phyloP scores from a whole-genome alignment of 2,113 vertebrate species.

The Neopipo cinnamomea region DNA sequence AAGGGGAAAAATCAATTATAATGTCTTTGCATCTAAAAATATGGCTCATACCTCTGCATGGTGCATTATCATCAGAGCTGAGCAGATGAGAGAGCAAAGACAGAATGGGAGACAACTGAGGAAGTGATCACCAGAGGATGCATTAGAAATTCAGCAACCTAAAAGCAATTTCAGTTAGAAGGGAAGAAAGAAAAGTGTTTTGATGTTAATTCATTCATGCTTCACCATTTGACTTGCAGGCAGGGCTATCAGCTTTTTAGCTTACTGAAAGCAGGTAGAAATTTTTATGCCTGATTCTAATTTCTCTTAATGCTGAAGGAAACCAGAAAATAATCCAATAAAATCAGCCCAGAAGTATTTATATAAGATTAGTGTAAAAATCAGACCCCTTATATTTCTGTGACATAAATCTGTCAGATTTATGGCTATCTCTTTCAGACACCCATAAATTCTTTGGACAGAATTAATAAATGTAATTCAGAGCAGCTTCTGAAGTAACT shows the following conservation, averaged over 20 bases:
- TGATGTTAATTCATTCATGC: conserved; percentile 38
- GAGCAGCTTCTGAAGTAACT: not conserved
- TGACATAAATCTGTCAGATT: not conserved
- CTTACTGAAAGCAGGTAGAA: not conserved
- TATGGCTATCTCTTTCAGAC: not conserved
- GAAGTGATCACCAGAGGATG: not conserved
- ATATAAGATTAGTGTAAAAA: not conserved
- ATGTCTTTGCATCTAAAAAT: conserved; percentile 42
- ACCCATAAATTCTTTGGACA: not conserved
- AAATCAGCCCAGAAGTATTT: not conserved
- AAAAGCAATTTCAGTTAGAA: conserved; percentile 37
- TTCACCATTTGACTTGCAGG: conserved; percentile 19
- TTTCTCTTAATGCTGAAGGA: not conserved
- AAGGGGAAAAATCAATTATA: conserved; percentile 38
- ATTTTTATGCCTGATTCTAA: not conserved
- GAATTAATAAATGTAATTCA: not conserved
- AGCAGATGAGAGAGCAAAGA: not conserved
- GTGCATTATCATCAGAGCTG: conserved; percentile 16
- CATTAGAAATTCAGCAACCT: conserved; percentile 35
- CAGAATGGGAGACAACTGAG: not conserved
- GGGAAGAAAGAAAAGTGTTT: conserved; percentile 19
- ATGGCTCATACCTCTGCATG: not conserved
- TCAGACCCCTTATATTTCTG: not conserved
- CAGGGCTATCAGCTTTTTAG: not conserved
- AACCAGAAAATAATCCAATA: not conserved